Evolutionary conservation across 2,797 vertebrate genomes (phyloP).

Genomic region (Oryzias sinensis): DNA sequence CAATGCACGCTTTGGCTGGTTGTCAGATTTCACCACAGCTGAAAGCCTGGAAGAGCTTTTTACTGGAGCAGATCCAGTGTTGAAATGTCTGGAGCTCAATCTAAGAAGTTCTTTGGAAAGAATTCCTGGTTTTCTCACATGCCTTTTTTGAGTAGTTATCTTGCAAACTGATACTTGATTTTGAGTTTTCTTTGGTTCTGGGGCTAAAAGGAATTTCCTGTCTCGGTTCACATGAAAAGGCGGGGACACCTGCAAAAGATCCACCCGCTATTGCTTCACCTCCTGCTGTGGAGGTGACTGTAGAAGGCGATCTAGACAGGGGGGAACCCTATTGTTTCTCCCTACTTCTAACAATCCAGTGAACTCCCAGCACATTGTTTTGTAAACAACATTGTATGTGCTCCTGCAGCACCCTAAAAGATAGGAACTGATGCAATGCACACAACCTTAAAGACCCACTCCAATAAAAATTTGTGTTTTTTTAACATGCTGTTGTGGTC

Average conservation of each 20-base stretch:
- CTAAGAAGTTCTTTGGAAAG: no score
- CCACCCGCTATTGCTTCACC: conserved; percentile 16
- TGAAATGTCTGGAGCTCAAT: conserved; percentile 13
- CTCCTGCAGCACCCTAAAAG: neutral
- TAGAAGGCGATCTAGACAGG: conserved; percentile 36
- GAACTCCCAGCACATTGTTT: conserved; percentile 4
- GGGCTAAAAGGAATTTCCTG: conserved; percentile 17
- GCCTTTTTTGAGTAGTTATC: no score
- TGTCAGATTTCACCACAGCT: conserved; percentile 30
- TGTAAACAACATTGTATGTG: neutral
- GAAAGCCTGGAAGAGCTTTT: conserved; percentile 26
- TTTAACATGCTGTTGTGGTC: no score
- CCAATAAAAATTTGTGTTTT: no score
- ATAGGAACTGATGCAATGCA: neutral
- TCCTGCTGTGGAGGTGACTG: conserved; percentile 47
- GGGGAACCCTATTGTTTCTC: conserved; percentile 23
- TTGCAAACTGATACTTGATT: no score
- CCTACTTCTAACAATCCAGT: conserved; percentile 34
- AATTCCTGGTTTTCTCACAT: no score
- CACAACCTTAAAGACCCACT: neutral
- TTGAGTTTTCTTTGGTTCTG: conserved; percentile 12
- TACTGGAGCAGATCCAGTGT: conserved; percentile 27
- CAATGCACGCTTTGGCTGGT: conserved; percentile 30
- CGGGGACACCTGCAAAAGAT: conserved; percentile 33
- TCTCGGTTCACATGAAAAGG: conserved; percentile 19